Evolutionary conservation across 1,140 invertebrate genomes (phyloP), one percentile per base, ranked within the genome.

Genomic region (Cydia splendana): DNA sequence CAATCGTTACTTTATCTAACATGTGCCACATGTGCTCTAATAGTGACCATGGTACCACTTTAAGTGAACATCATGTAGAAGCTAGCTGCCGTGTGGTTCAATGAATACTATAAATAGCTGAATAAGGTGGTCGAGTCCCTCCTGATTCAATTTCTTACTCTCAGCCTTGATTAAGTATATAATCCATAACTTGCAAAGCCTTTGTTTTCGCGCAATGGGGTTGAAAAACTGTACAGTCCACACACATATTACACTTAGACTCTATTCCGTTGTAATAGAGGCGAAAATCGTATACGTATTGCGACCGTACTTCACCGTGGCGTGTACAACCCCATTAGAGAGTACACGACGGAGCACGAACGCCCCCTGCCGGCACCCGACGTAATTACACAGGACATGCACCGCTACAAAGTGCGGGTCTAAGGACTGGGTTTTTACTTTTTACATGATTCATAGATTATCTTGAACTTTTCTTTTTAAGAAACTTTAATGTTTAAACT

Each of bases 331-430:
- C 30, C 67, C 67, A 71, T 71, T 71, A 71, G 10, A 45, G 34
- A 18, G 15, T 38, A 18, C 67, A 18, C 67, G 67, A 38, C 30
- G 30, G 65, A 4, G 10, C 67, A 18, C 67, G 67, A 38, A 71
- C 67, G 67, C 67, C 67, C 67, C 57, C 67, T 38, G 38, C 38
- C 67, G 30, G 20, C 34, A 1, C 12, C 67, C 34, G 30, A 9
- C 34, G 24, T 71, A 71, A 71, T 71, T 71, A 45, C 67, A 71
- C n/a, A 24, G 20, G 20, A 15, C 65, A 67, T 71, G 67, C 67
- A 71, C 65, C 30, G 30, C 34, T 42, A 62, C n/a, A 62, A 62
- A 62, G 57, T 9, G 5, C 34, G 6, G 30, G 67, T n/a, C 67
- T n/a, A 42, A 71, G 18, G 67, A 62, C 57, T 24, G 18, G 57